A percentile compares a stretch with the other conserved stretches of the same genome.
Evolutionary conservation across 1,140 invertebrate genomes (phyloP).

Genomic region (Bacillus rossius): DNA sequence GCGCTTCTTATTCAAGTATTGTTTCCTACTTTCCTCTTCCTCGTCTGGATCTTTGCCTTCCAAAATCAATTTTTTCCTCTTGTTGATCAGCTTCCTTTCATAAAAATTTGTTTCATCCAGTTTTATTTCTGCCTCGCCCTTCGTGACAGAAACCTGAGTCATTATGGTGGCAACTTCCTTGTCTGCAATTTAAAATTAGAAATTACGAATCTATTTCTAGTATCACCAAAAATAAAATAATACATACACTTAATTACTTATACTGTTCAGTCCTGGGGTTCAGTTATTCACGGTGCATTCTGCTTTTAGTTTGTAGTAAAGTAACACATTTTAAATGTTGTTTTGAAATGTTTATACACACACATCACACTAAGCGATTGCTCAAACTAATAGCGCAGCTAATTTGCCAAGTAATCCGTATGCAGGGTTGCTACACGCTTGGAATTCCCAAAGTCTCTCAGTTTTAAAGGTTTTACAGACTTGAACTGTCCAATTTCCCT

Average conservation of each 20-base stretch:
- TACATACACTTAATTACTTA: not conserved
- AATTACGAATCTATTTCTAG: not conserved
- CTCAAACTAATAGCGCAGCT: too few species aligned
- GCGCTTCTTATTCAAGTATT: constrained; percentile 44
- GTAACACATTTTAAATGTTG: too few species aligned
- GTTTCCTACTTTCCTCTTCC: constrained; percentile 50
- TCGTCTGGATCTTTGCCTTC: constrained; percentile 77
- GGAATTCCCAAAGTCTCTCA: too few species aligned
- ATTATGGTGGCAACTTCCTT: constrained; percentile 80
- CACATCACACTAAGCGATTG: too few species aligned
- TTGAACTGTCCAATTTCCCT: too few species aligned
- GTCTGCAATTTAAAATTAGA: constrained; percentile 51
- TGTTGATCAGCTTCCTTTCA: constrained; percentile 81
- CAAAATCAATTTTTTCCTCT: constrained; percentile 79
- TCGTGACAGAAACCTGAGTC: constrained; percentile 84
- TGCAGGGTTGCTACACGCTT: too few species aligned
- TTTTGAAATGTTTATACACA: too few species aligned
- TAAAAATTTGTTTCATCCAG: constrained; percentile 90
- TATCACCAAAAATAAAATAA: not conserved
- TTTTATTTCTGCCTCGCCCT: constrained; percentile 86
- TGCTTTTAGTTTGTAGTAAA: too few species aligned
- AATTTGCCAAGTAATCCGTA: too few species aligned
- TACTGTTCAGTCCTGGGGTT: too few species aligned
- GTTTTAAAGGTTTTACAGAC: too few species aligned
- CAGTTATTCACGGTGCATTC: too few species aligned